Evolutionary conservation across 2,888 invertebrate species (phyloP), one percentile per base, ranked within the genome.

Genomic region (Torymus texanus): DNA sequence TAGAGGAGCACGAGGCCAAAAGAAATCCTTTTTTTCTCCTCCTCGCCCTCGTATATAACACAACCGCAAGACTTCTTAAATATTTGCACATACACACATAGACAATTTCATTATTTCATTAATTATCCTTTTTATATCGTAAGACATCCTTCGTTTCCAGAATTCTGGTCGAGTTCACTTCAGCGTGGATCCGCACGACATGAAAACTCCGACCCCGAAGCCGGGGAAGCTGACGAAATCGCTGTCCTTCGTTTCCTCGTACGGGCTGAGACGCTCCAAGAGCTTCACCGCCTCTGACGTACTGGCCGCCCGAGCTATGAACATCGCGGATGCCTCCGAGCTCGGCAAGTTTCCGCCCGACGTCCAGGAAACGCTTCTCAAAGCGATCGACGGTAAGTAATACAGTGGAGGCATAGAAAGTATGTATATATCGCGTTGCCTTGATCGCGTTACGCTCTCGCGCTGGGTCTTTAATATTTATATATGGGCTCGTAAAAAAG

Each of bases 241-340:
- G 8, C 83, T 88, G 72, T 89, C 90, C 12, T 90, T 90, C 78
- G 87, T 90, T 18, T 88, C 89, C 1, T 85, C 88, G 51, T 88
- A 88, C 66, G 90, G 92, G n/a, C 89, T 96, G 81, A 96, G 96
- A 91, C 92, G 96, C 67, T 96, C 96, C 80, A 96, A 96, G 90
- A 96, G 96, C 78, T 90, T 96, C 84, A 95, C 95, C 12, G 94
- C 95, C 0, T 94, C 95, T 0, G 96, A 96, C 87, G 93, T 94
- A 13, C 86, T 93, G 62, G 91, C 92, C 3, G 90, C 94, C 53
- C 94, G 94, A 51, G 94, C 94, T 1, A 85, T 88, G 67, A 88
- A 86, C 63, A 87, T 88, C 59, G 85, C 89, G 3, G 95, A 95
- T 82, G 93, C 94, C 2, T 94, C 95, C 0, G 95, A 96, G 86